Evolutionary conservation across 2,113 vertebrate genomes (phyloP).

Genomic region (Bettongia penicillata): DNA sequence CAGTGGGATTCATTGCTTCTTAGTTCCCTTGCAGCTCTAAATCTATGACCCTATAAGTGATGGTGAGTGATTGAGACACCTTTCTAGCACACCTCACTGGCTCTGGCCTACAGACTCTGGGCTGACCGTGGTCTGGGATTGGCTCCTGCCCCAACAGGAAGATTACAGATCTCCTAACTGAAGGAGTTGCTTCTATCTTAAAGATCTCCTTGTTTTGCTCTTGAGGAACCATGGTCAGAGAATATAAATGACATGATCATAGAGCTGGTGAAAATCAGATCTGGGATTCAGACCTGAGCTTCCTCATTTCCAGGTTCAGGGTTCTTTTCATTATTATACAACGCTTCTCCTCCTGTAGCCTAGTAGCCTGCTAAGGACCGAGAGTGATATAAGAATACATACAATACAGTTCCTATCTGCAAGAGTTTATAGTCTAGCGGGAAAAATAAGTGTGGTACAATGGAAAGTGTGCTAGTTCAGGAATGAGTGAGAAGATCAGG

Average conservation of each 20-base stretch:
- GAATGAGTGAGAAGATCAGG: background rate
- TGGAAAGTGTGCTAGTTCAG: background rate
- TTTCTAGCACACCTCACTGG: background rate
- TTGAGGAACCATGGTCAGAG: background rate
- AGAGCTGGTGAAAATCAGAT: background rate
- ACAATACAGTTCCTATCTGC: background rate
- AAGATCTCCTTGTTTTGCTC: conserved; percentile 24
- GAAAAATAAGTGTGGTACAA: background rate
- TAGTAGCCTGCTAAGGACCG: background rate
- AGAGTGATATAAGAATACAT: background rate
- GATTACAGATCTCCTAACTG: conserved; percentile 6
- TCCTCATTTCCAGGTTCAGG: background rate
- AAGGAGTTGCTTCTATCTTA: background rate
- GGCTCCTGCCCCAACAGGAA: background rate
- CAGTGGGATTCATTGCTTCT: background rate
- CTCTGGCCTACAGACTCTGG: background rate
- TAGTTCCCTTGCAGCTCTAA: background rate
- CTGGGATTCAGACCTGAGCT: background rate
- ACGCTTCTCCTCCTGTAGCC: background rate
- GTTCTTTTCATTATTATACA: background rate
- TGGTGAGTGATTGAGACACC: no score
- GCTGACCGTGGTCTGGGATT: background rate
- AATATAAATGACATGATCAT: background rate
- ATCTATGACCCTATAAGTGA: background rate
- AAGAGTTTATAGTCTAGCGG: background rate